Base-by-base conservation (phyloP, 1,140 invertebrate species). In the Rhagoletis pomonella region DNA sequence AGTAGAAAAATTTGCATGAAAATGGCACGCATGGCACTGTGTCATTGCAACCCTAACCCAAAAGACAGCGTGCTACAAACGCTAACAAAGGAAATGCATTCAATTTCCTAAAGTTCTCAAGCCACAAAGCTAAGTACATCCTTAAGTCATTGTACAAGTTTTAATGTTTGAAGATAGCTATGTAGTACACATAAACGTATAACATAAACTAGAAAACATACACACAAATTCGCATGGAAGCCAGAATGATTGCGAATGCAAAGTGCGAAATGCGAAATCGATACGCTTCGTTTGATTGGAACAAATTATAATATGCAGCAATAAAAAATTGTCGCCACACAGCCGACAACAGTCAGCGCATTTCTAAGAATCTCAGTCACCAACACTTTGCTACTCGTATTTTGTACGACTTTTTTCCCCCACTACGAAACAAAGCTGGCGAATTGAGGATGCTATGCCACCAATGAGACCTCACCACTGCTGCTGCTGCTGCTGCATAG, bases 1-100 rank as follows among this genome's bases (percentile, higher is more conserved):
- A 73, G 14, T 17, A 50, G 42, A 14, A 73, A 0, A 44, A 73
- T 50, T 62, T 62, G 9, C 12, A 17, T 14, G 4, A 12, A 62
- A 62, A 62, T 62, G 60, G 1, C n/a, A 62, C n/a, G n/a, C n/a
- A 62, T 62, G 12, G 12, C 1, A 9, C 12, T 4, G 1, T 14
- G 12, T 14, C 4, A 4, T 17, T 62, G 4, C 12, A 62, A 62
- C 9, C 29, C 29, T 29, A 17, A 62, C 60, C 12, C 4, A 62
- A 4, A n/a, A 62, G 17, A 62, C 9, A 14, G n/a, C 12, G 60
- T 29, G 29, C n/a, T 2, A 62, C 17, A 12, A 4, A 2, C 3
- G 47, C 73, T 29, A 55, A 81, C 73, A 81, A 81, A 81, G 73
- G 73, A 81, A 81, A 81, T 81, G n/a, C 47, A 81, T 81, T 81